These are phyloP conservation scores for Theropithecus gelada DNA, from an alignment of 2,113 vertebrate species.

Conservation along the genomic window DNA sequence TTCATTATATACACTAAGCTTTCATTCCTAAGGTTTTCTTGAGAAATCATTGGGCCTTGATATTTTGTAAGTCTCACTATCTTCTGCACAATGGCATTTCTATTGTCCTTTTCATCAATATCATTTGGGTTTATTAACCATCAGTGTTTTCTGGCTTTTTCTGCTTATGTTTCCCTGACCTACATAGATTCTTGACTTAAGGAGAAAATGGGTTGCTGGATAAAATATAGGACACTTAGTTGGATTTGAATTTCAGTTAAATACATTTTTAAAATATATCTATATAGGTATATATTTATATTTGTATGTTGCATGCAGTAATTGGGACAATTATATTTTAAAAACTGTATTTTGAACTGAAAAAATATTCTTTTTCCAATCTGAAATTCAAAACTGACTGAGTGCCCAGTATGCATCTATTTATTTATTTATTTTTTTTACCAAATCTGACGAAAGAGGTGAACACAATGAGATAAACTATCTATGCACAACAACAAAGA, in stretches of 20 bases:
- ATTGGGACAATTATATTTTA: background rate
- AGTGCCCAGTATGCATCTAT: background rate
- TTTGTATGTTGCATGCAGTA: background rate
- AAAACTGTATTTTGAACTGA: background rate
- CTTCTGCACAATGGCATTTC: background rate
- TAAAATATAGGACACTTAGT: background rate
- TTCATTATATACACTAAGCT: background rate
- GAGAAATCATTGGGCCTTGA: background rate
- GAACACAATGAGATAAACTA: background rate
- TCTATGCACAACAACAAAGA: background rate
- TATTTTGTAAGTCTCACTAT: background rate
- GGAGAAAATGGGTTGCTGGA: background rate
- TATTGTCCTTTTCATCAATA: background rate
- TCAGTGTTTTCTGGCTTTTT: background rate
- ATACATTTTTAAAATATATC: background rate
- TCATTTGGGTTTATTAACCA: background rate
- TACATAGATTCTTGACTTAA: background rate
- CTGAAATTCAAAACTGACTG: background rate
- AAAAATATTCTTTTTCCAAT: background rate
- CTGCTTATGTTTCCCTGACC: background rate
- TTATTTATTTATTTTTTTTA: background rate
- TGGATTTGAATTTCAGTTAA: background rate
- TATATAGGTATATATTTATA: background rate
- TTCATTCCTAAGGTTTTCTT: background rate
- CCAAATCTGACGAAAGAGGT: background rate